Evolutionary conservation across 2,113 vertebrate species (phyloP).

Genomic region (Grammomys surdaster): DNA sequence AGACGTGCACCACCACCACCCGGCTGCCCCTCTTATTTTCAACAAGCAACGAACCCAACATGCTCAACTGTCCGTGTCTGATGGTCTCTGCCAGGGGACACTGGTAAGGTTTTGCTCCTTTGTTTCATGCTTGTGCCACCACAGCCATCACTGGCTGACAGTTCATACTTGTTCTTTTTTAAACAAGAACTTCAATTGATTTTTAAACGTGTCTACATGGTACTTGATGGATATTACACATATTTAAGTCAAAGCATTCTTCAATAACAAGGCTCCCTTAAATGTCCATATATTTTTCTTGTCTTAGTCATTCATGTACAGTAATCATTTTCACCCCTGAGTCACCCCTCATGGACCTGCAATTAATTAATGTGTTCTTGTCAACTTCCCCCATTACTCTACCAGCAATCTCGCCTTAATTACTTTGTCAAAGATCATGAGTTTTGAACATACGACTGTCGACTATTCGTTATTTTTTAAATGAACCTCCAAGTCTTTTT

Average conservation of each 20-base stretch:
- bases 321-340: background rate
- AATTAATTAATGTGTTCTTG: background rate
- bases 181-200: background rate
- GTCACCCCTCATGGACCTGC: background rate
- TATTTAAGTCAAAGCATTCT: conserved; percentile 40
- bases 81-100: background rate
- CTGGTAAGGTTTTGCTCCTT: background rate
- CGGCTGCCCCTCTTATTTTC: conserved; percentile 12
- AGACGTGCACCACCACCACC: no score
- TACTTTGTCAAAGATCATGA: conserved; percentile 1
- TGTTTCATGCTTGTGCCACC: conserved; percentile 34
- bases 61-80: background rate
- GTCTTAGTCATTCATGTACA: conserved; percentile 5
- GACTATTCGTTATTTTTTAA: background rate
- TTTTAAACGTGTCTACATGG: background rate
- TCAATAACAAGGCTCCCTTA: background rate
- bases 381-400: background rate
- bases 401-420: background rate
- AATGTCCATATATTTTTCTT: background rate
- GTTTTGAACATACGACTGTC: background rate
- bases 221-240: conserved; percentile 4
- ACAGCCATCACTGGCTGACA: conserved; percentile 12
- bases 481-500: background rate
- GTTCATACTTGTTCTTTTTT: background rate
- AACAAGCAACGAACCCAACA: conserved; percentile 27